These are phyloP conservation scores for Platycheirus rosarum DNA, from an alignment of 2,888 invertebrate species.

Conservation along the genomic window DNA sequence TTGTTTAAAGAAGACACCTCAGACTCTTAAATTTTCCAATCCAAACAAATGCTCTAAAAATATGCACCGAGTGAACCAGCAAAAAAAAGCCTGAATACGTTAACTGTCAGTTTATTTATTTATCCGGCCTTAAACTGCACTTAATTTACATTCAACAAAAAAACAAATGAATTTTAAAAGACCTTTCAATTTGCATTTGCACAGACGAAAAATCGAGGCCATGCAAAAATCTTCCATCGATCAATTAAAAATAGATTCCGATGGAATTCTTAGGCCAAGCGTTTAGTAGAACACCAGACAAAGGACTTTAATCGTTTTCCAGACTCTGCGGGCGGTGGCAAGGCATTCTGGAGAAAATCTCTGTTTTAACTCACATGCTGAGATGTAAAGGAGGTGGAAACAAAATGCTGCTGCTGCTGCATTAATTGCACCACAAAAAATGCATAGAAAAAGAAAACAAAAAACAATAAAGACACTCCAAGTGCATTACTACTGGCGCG, in stretches of 20 bases:
- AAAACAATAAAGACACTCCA: slow-evolving; percentile 59
- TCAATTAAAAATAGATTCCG: slow-evolving; percentile 59
- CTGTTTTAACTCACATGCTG: slow-evolving; percentile 40
- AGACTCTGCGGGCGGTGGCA: slow-evolving; percentile 62
- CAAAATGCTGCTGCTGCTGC: slow-evolving; percentile 32
- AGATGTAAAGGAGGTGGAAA: slow-evolving; percentile 17
- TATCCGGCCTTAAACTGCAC: no score
- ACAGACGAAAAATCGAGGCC: slow-evolving; percentile 11
- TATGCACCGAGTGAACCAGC: no score
- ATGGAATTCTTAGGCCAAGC: slow-evolving; percentile 29
- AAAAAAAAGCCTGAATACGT: no score
- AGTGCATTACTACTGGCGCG: slow-evolving; percentile 63
- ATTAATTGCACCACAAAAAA: slow-evolving; percentile 63
- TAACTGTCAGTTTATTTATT: no score
- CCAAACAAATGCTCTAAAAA: no score
- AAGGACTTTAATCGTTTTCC: slow-evolving; percentile 49
- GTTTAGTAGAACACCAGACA: slow-evolving; percentile 53
- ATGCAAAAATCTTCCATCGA: slow-evolving; percentile 20
- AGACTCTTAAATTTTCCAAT: no score
- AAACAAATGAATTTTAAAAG: no score
- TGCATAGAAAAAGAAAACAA: slow-evolving; percentile 34
- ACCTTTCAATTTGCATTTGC: slow-evolving; percentile 38
- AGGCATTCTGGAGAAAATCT: slow-evolving; percentile 30
- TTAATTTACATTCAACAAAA: no score
- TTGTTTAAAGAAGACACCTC: no score